Evolutionary conservation across 23 tunicate genomes (phyloP).

Genomic region (Trididemnum miniatum): DNA sequence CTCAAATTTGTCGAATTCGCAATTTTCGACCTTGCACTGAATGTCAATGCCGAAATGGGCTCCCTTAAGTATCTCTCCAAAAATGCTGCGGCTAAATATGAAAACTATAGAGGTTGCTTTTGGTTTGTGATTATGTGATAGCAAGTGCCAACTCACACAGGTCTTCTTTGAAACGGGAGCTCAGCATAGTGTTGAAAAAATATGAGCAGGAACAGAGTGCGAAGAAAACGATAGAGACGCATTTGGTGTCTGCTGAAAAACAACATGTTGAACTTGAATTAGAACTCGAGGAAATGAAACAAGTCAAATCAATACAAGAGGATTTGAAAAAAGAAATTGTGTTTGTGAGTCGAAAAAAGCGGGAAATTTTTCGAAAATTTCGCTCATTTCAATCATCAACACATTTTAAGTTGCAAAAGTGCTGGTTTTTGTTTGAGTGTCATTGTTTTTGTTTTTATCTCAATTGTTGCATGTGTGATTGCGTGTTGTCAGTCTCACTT

Average conservation of each 20-base stretch:
- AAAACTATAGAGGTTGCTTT: too few species aligned
- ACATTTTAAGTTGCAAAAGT: too few species aligned
- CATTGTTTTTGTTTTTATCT: neutral
- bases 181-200: slow-evolving; percentile 38
- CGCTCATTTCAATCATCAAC: neutral
- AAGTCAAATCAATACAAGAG: slow-evolving; percentile 21
- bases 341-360: slow-evolving; percentile 78
- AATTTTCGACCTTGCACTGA: too few species aligned
- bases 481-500: neutral
- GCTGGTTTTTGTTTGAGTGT: neutral
- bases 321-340: slow-evolving; percentile 35
- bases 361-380: too few species aligned
- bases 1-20: too few species aligned
- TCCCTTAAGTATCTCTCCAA: too few species aligned
- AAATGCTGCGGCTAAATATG: too few species aligned
- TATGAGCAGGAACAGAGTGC: slow-evolving; percentile 71
- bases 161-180: neutral
- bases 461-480: neutral
- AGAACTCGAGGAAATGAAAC: slow-evolving; percentile 39
- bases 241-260: slow-evolving; percentile 44
- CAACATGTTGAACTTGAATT: slow-evolving; percentile 50
- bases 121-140: too few species aligned
- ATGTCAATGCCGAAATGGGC: too few species aligned
- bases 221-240: slow-evolving; percentile 49
- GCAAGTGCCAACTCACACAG: too few species aligned